Base-by-base conservation (phyloP, 2,888 invertebrate species). In the Heliconius aoede region DNA sequence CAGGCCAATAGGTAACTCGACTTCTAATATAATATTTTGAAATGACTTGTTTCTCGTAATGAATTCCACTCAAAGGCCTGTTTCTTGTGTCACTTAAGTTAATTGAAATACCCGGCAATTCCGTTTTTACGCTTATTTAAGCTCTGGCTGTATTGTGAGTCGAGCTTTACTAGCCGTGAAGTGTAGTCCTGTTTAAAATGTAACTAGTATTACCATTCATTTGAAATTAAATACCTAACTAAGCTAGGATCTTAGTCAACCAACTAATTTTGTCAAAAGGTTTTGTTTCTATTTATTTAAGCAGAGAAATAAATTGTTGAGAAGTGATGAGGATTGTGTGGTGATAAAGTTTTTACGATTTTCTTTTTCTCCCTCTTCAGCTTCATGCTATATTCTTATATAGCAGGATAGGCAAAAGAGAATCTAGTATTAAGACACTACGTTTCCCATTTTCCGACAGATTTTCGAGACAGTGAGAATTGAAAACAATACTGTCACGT, bases 41-140 rank as follows among this genome's bases (percentile, higher is more conserved):
- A 79, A 76, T 79, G 76, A 77, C 78, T 81, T 80, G 81, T 81
- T 80, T 76, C 76, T 76, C 76, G 65, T 79, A 80, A 81, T 79
- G 74, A 81, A 81, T 80, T 80, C 76, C 80, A 76, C 75, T 80
- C 80, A 79, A 82, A 79, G 80, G 76, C 80, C 76, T 77, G 80
- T 78, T 82, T 81, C 77, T 80, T 76, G 79, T 82, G 79, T 78
- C 80, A 81, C 78, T 80, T 72, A 82, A 80, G 79, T 79, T 79
- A 82, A 81, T 81, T 81, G 81, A 80, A 82, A 80, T 82, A 78
- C 76, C 78, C 73, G 73, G 79, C 79, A 80, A 80, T 78, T 80
- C 80, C 67, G 73, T 79, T 79, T 79, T 79, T 77, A 80, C 72
- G 79, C 68, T 79, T 79, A 76, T 73, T 80, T 77, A 77, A 79